Conservation (phyloP, 1,140 invertebrate species). For the Papilio machaon region DNA sequence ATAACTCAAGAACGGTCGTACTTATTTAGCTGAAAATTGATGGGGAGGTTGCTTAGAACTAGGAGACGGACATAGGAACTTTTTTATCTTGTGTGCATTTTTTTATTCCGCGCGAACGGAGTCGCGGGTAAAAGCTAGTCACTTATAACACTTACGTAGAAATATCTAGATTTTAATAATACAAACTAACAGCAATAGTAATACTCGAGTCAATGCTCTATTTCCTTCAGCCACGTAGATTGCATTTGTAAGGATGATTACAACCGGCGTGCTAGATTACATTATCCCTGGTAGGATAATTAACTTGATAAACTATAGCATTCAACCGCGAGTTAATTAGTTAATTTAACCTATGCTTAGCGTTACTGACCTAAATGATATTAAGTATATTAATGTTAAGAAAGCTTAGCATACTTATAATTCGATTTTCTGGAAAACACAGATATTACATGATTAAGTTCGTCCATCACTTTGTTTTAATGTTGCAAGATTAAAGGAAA, state of each 20-base stretch:
- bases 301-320: constrained; percentile 22
- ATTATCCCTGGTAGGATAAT: constrained; percentile 19
- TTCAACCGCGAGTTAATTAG: constrained; percentile 12
- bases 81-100: too few relatives aligned
- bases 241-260: neutral
- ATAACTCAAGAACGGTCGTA: too few relatives aligned
- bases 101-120: too few relatives aligned
- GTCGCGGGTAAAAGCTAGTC: too few relatives aligned
- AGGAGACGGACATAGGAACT: too few relatives aligned
- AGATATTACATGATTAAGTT: too few relatives aligned
- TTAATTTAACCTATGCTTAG: neutral
- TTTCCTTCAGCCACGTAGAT: constrained; percentile 2
- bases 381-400: neutral
- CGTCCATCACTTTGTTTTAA: too few relatives aligned
- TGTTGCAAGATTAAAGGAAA: too few relatives aligned
- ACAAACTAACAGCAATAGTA: neutral
- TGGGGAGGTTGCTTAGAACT: too few relatives aligned
- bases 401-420: neutral
- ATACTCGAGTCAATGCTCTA: neutral
- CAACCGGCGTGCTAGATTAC: constrained; percentile 12
- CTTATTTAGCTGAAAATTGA: too few relatives aligned
- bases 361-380: neutral
- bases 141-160: too few relatives aligned
- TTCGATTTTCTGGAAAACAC: too few relatives aligned
- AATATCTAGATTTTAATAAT: neutral